Base-by-base conservation (phyloP, 2,888 invertebrate genomes). In the Nemapogon koenigi region DNA sequence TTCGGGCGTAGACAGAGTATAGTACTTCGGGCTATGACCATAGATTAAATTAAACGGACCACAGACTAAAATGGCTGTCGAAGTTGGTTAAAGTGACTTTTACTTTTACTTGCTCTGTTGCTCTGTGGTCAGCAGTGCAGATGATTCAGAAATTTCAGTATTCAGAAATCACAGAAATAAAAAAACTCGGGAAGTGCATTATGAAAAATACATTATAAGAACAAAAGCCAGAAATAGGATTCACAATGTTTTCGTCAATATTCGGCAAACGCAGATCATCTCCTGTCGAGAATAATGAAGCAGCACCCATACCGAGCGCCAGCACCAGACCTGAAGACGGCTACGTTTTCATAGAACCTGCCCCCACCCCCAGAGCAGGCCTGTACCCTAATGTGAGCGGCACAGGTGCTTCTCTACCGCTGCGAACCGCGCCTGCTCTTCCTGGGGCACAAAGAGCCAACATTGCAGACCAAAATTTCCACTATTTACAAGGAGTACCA, bases 401-500 rank as follows among this genome's bases (percentile, higher is more conserved):
- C 6, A 43, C 49, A 3, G 47, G 41, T 1, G 7, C 11, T 11
- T 16, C 16, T 2, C 28, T n/a, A 13, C 47, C 47, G 3, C 35
- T 54, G 0, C 29, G 47, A 1, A 53, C 57, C 1, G 35, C 35
- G 17, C 55, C 71, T 25, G 68, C 69, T 4, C 71, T 72, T 1
- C 75, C 73, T 0, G 52, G 59, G 2, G 50, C 59, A 1, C 48
- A 49, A 2, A 53, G 49, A 35, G 40, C 50, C 2, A 43, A 35
- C 26, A 11, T 47, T 4, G 46, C 55, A 30, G 76, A 75, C 26
- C 61, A 55, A 3, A 55, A 58, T 3, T 73, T 78, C 43, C 72
- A 76, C 52, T 82, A 83, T 44, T 54, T 84, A 4, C 79, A 72
- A 49, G 81, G 78, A 22, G 81, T 84, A 1, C 84, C 83, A 1